These are phyloP conservation scores for Slavum lentiscoides DNA, from an alignment of 2,888 invertebrate genomes.

Conservation along the genomic window DNA sequence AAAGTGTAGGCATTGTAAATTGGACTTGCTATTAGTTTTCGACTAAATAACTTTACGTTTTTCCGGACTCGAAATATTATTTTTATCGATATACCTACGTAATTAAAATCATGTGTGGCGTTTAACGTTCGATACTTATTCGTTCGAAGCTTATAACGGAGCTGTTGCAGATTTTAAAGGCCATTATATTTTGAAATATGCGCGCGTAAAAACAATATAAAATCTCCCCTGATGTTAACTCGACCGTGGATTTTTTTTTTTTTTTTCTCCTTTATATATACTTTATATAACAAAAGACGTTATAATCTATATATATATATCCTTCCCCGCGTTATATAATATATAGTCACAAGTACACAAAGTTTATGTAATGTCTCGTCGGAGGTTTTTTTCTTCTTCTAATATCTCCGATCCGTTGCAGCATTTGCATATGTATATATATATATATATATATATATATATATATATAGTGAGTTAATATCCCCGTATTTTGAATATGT, in stretches of 20 bases:
- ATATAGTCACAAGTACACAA: conserved; percentile 30
- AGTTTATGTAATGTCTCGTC: conserved; percentile 34
- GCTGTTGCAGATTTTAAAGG: conserved; percentile 32
- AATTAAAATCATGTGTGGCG: conserved; percentile 32
- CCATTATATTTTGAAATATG: conserved; percentile 42
- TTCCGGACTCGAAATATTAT: conserved; percentile 1
- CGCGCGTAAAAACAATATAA: conserved; percentile 35
- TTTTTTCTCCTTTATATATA: background rate
- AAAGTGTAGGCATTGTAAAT: too few relatives aligned
- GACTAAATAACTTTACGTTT: background rate
- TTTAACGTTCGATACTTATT: conserved; percentile 25
- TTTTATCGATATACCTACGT: conserved; percentile 9
- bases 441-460: conserved; percentile 12
- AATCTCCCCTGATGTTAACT: conserved; percentile 44
- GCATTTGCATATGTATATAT: background rate
- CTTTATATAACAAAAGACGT: conserved; percentile 23
- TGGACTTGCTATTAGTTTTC: background rate
- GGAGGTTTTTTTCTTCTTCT: conserved; percentile 7
- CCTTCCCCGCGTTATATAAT: background rate
- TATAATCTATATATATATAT: conserved; percentile 19
- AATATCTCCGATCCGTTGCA: conserved; percentile 13
- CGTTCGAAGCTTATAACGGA: conserved; percentile 32
- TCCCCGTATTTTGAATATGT: conserved; percentile 24
- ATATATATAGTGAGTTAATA: conserved; percentile 33
- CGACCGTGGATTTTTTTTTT: conserved; percentile 24